Base-by-base conservation (phyloP, 2,888 invertebrate genomes). In the Acronicta leporina region DNA sequence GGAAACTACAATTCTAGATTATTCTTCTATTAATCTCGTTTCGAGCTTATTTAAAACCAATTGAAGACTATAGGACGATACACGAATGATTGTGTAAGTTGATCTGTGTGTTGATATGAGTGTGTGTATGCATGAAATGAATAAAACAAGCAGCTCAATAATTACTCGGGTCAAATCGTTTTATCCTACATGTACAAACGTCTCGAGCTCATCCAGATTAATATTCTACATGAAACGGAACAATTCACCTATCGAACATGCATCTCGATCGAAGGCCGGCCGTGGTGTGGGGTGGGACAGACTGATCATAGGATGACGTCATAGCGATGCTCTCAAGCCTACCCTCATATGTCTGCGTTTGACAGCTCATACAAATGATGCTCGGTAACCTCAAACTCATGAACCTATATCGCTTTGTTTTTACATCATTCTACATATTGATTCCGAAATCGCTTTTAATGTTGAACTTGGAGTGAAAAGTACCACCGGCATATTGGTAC, bases 341-440 rank as follows among this genome's bases (percentile, higher is more conserved):
- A 81, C 81, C 81, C 82, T 81, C 80, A 77, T 79, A 75, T 63
- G 73, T 72, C 76, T 84, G 84, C 59, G 54, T 68, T 79, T 81
- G 85, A 83, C 85, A 84, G 80, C 67, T 72, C 71, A 60, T 75
- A 82, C 81, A 80, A 83, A 81, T 78, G 77, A 81, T 79, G 72
- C 74, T 72, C 71, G 56, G 69, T 73, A 78, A 73, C 67, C 70
- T 70, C 68, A 62, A 77, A 75, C 78, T 71, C 73, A 51, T 63
- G 57, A 73, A 60, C 77, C 73, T 65, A 69, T 30, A 10, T 30
- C 20, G 2, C 20, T 20, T 20, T 20, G 20, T 70, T 67, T n/a
- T 68, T 45, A 68, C 70, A 75, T 80, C 81, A 75, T 81, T 80
- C 83, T 65, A 68, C 62, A 60, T 20, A 73, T 63, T 75, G 49